phyloP scores from a whole-genome alignment of 2,888 invertebrate genomes.

The Copidosoma aretas region DNA sequence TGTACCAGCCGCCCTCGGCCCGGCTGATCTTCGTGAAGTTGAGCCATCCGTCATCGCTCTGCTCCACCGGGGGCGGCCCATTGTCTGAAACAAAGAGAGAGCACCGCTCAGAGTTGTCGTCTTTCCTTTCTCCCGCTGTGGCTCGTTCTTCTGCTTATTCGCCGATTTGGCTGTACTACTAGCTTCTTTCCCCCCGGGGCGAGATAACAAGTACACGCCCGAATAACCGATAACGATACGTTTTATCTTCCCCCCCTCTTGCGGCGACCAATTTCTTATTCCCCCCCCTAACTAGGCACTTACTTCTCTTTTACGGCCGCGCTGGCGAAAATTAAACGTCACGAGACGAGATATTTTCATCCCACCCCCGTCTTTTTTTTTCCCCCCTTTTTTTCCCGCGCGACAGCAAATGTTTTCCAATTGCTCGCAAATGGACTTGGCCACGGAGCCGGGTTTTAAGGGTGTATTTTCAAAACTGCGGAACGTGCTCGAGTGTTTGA shows the following conservation, averaged over 20 bases:
- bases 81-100: constrained; percentile 55
- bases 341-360: background rate
- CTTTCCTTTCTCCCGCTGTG: background rate
- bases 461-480: background rate
- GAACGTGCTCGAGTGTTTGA: too few relatives aligned
- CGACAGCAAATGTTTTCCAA: background rate
- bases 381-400: background rate
- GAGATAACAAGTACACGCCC: constrained; percentile 7
- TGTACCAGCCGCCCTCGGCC: constrained; percentile 91
- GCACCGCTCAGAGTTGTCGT: constrained; percentile 19
- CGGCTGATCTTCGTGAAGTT: constrained; percentile 82
- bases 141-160: background rate
- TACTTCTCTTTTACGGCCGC: background rate
- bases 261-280: background rate
- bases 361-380: too few relatives aligned
- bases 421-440: background rate
- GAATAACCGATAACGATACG: constrained; percentile 15
- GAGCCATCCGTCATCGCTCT: constrained; percentile 79
- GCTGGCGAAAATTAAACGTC: background rate
- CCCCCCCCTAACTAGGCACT: background rate
- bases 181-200: background rate
- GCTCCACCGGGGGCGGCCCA: constrained; percentile 66
- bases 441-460: background rate
- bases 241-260: constrained; percentile 6
- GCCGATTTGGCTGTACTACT: background rate